Evolutionary conservation across 2,113 vertebrate genomes (phyloP).

Genomic region (Notechis scutatus): DNA sequence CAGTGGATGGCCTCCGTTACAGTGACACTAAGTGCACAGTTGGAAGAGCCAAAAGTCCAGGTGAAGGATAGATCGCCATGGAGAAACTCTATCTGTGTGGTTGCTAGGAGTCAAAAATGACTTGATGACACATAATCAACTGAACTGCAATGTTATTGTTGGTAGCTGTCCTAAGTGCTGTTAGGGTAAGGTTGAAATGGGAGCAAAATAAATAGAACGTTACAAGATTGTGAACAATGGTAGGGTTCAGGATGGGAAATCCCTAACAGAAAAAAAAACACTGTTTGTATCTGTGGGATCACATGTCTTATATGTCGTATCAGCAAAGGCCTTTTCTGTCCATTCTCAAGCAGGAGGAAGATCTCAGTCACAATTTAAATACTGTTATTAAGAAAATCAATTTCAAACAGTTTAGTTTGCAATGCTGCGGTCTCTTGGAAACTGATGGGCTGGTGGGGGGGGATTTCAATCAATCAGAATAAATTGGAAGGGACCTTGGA

Average conservation of each 20-base stretch:
- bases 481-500: too few relatives aligned
- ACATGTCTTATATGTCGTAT: not conserved
- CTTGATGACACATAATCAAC: not conserved
- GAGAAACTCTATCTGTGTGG: not conserved
- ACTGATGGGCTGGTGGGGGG: not conserved
- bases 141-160: not conserved
- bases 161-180: not conserved
- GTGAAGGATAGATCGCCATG: not conserved
- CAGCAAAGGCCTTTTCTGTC: not conserved
- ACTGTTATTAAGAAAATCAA: not conserved
- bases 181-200: not conserved
- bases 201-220: not conserved
- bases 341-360: not conserved
- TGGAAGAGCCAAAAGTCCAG: not conserved
- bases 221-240: not conserved
- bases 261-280: not conserved
- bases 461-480: not conserved
- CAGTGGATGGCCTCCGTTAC: not conserved
- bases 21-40: not conserved
- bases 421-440: not conserved
- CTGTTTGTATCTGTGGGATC: not conserved
- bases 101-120: not conserved
- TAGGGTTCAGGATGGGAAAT: not conserved
- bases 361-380: not conserved
- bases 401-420: not conserved